Conservation (phyloP, 2,888 invertebrate genomes). For the Dusona sp. region DNA sequence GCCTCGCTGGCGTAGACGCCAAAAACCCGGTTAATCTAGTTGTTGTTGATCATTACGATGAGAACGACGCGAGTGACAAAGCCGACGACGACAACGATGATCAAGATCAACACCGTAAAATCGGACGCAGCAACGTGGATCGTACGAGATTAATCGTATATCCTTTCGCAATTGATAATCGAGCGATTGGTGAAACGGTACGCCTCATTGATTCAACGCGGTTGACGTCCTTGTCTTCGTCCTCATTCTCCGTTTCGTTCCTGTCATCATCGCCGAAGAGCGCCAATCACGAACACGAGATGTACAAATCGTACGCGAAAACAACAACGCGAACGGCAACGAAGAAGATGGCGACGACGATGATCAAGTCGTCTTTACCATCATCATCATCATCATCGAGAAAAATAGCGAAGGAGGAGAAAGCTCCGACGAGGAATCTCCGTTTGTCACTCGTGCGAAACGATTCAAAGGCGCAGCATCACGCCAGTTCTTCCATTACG, state of each 20-base stretch:
- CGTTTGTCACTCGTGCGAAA: constrained; percentile 43
- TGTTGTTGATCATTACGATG: constrained; percentile 65
- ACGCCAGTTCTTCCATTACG: constrained; percentile 85
- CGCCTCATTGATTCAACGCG: constrained; percentile 30
- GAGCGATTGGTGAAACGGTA: constrained; percentile 30
- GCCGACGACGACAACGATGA: constrained; percentile 2
- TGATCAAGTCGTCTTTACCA: constrained; percentile 60
- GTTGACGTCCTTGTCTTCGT: constrained; percentile 29
- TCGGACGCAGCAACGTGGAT: constrained; percentile 60
- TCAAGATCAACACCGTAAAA: constrained; percentile 1
- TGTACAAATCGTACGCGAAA: constrained; percentile 41
- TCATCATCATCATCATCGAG: constrained; percentile 16
- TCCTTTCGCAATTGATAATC: constrained; percentile 7
- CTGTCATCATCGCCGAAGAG: constrained; percentile 12
- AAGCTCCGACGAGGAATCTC: constrained; percentile 21
- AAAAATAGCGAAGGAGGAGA: constrained; percentile 9
- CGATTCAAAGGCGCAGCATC: constrained; percentile 71
- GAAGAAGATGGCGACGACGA: constrained; percentile 52
- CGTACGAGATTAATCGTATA: constrained; percentile 19
- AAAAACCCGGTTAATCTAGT: constrained; percentile 70
- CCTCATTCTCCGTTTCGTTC: constrained; percentile 19
- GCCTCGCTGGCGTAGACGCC: constrained; percentile 74
- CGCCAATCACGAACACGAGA: constrained; percentile 54
- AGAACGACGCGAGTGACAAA: constrained; percentile 59
- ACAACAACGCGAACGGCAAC: constrained; percentile 47